These are phyloP conservation scores for Serinus canaria DNA, from an alignment of 2,113 vertebrate species.

Conservation along the genomic window DNA sequence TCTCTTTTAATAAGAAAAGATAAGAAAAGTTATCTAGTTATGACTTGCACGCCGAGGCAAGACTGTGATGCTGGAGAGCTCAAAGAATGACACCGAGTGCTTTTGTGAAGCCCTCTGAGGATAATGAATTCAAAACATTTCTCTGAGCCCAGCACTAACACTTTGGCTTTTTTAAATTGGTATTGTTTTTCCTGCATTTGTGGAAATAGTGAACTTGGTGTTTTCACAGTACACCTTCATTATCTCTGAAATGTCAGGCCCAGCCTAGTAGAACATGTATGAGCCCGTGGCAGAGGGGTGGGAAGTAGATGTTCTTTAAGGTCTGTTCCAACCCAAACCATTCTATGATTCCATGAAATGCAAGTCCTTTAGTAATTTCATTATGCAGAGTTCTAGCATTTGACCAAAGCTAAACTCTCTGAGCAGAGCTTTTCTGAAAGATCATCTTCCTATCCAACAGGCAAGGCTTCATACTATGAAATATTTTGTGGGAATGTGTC, in stretches of 20 bases:
- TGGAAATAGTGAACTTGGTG: not conserved
- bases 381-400: not conserved
- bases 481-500: not conserved
- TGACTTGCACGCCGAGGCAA: rapidly evolving
- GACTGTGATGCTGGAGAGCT: not conserved
- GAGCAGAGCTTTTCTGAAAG: not conserved
- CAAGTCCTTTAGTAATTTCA: not conserved
- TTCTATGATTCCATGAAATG: not conserved
- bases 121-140: not conserved
- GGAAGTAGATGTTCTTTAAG: not conserved
- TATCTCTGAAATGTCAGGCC: not conserved
- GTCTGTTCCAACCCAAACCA: not conserved
- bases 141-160: not conserved
- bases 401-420: not conserved
- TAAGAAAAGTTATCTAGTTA: not conserved
- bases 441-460: not conserved
- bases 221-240: not conserved
- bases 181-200: not conserved
- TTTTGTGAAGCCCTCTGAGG: not conserved
- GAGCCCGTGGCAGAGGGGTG: not conserved
- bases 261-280: not conserved
- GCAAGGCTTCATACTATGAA: not conserved
- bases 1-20: not conserved
- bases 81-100: not conserved
- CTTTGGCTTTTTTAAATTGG: not conserved